Conservation (phyloP, 2,113 vertebrate genomes). For the Indri indri region DNA sequence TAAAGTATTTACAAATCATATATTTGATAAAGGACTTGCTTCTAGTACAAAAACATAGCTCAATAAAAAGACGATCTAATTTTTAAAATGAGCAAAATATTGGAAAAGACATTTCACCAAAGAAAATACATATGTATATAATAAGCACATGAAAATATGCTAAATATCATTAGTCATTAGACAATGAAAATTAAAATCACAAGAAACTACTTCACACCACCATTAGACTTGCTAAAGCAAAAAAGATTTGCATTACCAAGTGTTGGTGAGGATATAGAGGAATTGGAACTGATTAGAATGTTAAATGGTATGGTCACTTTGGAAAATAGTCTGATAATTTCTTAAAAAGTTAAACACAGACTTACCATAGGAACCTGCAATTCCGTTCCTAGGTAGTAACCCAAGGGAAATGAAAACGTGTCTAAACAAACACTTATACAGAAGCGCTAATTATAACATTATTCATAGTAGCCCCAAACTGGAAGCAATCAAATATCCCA, state of each 20-base stretch:
- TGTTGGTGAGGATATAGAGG: neutral
- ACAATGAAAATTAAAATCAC: neutral
- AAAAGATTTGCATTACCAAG: neutral
- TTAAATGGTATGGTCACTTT: neutral
- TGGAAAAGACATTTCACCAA: neutral
- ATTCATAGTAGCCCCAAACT: neutral
- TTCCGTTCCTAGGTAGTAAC: neutral
- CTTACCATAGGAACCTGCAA: neutral
- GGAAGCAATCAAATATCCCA: neutral
- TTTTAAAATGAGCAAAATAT: too few species aligned
- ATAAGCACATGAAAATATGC: neutral
- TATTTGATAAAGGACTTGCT: neutral
- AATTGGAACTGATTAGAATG: neutral
- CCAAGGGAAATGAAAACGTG: neutral
- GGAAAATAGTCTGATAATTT: neutral
- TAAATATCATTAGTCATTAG: neutral
- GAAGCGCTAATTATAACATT: neutral
- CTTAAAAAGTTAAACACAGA: neutral
- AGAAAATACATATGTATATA: neutral
- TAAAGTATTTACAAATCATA: neutral
- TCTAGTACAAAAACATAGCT: too few species aligned
- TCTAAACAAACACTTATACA: neutral
- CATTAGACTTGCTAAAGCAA: neutral
- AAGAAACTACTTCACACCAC: neutral
- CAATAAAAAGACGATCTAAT: too few species aligned